Percentiles rank a stretch among this genome's conserved stretches.
Evolutionary conservation across 2,797 vertebrate genomes (phyloP).

Genomic region (Eospalax fontanierii): DNA sequence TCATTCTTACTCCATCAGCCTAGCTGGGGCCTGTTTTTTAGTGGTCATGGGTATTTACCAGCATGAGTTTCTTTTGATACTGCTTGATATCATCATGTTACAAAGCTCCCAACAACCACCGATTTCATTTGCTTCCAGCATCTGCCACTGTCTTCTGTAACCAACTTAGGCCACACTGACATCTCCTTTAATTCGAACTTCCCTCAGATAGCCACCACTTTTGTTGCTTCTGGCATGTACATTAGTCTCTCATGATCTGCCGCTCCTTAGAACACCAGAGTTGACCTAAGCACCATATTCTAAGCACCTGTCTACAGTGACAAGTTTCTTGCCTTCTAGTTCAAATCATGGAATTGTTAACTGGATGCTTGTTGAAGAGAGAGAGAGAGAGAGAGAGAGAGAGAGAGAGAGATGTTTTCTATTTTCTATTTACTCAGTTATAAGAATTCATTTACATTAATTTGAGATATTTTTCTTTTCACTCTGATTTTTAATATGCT

Average conservation of each 20-base stretch:
- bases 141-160: neutral
- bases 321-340: neutral
- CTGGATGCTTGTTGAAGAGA: neutral
- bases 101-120: neutral
- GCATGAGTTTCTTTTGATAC: neutral
- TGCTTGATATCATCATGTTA: neutral
- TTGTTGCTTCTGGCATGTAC: neutral
- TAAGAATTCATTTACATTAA: constrained; percentile 69
- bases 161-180: neutral
- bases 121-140: neutral
- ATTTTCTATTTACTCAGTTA: constrained; percentile 60
- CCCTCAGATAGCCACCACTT: neutral
- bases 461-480: constrained; percentile 67
- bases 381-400: constrained; percentile 13
- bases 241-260: neutral
- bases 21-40: neutral
- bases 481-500: constrained; percentile 43
- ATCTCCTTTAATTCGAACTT: neutral
- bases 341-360: neutral
- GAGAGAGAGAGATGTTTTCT: constrained; percentile 56
- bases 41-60: neutral
- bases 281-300: neutral
- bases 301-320: neutral
- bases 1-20: neutral
- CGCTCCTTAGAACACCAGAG: rapidly evolving